Base-by-base conservation (phyloP, 1,140 invertebrate species). In the Zaprionus ghesquierei region DNA sequence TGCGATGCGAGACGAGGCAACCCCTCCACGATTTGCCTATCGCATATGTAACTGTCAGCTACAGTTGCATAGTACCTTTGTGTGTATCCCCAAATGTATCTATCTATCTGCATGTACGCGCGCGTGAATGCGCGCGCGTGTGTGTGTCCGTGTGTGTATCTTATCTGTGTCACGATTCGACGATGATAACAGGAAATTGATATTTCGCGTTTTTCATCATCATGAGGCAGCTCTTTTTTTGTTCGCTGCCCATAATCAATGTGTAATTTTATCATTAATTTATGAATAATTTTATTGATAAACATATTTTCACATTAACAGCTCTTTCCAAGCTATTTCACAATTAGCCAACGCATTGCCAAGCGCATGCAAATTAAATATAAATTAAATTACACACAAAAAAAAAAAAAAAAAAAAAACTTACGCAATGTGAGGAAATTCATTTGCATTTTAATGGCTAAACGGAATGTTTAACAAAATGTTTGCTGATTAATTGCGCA, bases 131-230 rank as follows among this genome's bases (percentile, higher is more conserved):
- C n/a, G n/a, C n/a, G n/a, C n/a, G n/a, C n/a, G n/a, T n/a, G n/a
- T n/a, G n/a, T n/a, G n/a, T n/a, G n/a, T n/a, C n/a, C n/a, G n/a
- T n/a, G 44, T 35, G 29, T 50, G 49, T 22, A 54, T 56, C 64
- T 74, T 61, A 61, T 74, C 66, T 75, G 59, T 63, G 51, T 54
- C 35, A 69, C 44, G 58, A 68, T 51, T 68, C 13, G 25, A 35
- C 18, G 29, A n/a, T 25, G 71, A 70, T 75, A 64, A 70, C 66
- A 63, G 72, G 53, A 75, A 70, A 75, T 65, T 75, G 72, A 70
- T 74, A 73, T 59, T 68, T 27, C 35, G 50, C 25, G 27, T 65
- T 56, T 33, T 38, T 23, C 62, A 44, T 23, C 62, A 44, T 55
- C 25, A 71, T 41, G 22, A 27, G 15, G 46, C 23, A 22, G 23